Evolutionary conservation across 2,797 vertebrate genomes (phyloP).

Genomic region (Morelia viridis): DNA sequence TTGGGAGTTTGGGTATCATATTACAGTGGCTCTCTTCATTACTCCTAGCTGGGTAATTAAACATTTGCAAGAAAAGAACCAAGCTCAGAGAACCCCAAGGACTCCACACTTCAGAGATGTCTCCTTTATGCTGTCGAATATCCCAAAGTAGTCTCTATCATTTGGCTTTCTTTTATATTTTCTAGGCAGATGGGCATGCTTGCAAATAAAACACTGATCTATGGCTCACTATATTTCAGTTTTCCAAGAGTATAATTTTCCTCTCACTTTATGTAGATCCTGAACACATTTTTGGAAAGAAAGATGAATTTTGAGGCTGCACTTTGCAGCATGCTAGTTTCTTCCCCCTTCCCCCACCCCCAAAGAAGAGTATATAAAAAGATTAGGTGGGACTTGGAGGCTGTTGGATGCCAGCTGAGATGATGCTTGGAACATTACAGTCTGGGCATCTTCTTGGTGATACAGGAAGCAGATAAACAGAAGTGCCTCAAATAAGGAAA

Average conservation of each 20-base stretch:
- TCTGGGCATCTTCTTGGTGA: not conserved
- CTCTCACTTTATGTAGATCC: not conserved
- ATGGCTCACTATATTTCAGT: not conserved
- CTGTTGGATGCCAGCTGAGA: not conserved
- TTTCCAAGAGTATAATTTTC: not conserved
- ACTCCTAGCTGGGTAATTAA: too few species aligned
- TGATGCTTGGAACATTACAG: not conserved
- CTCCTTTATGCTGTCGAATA: not conserved
- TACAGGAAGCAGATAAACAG: not conserved
- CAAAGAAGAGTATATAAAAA: not conserved
- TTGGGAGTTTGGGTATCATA: not conserved
- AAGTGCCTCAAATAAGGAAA: not conserved
- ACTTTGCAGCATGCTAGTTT: not conserved
- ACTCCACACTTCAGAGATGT: not conserved
- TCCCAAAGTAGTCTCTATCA: not conserved
- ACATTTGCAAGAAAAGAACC: too few species aligned
- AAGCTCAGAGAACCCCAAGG: too few species aligned
- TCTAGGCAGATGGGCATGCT: not conserved
- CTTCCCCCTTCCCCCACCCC: accelerated
- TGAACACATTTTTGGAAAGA: not conserved
- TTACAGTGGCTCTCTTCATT: too few species aligned
- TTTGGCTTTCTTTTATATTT: not conserved
- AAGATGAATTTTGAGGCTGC: not conserved
- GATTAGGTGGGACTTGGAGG: not conserved
- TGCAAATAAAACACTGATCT: not conserved